These are phyloP conservation scores for Abrostola tripartita DNA, from an alignment of 2,888 invertebrate genomes.

Conservation along the genomic window DNA sequence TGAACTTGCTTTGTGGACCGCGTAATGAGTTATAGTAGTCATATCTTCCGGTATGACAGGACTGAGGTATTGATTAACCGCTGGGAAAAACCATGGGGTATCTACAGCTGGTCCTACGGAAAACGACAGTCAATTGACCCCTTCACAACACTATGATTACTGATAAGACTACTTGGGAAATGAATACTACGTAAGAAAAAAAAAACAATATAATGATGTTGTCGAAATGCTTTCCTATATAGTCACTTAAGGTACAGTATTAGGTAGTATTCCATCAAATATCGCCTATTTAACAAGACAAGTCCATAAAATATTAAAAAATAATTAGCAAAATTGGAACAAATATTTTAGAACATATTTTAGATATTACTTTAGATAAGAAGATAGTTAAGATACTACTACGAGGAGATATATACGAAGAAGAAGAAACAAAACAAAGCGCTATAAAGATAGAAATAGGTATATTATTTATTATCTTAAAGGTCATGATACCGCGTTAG, in stretches of 20 bases:
- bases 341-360: not conserved
- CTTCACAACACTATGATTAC: not conserved
- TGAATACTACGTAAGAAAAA: not conserved
- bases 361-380: not conserved
- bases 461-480: slow-evolving; percentile 40
- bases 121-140: not conserved
- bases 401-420: too few relatives aligned
- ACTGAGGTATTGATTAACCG: slow-evolving; percentile 1
- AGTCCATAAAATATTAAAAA: too few relatives aligned
- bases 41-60: not conserved
- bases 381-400: too few relatives aligned
- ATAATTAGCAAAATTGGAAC: not conserved
- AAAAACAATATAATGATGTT: too few relatives aligned
- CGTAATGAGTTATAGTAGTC: slow-evolving; percentile 2
- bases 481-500: slow-evolving; percentile 36
- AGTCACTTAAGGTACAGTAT: too few relatives aligned
- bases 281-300: too few relatives aligned
- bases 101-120: not conserved
- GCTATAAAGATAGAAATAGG: slow-evolving; percentile 13
- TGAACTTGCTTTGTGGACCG: not conserved
- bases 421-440: too few relatives aligned
- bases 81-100: not conserved
- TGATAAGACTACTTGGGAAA: not conserved
- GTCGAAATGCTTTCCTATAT: too few relatives aligned
- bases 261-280: too few relatives aligned